Evolutionary conservation across 2,113 vertebrate species (phyloP).

Genomic region (Podiceps cristatus): DNA sequence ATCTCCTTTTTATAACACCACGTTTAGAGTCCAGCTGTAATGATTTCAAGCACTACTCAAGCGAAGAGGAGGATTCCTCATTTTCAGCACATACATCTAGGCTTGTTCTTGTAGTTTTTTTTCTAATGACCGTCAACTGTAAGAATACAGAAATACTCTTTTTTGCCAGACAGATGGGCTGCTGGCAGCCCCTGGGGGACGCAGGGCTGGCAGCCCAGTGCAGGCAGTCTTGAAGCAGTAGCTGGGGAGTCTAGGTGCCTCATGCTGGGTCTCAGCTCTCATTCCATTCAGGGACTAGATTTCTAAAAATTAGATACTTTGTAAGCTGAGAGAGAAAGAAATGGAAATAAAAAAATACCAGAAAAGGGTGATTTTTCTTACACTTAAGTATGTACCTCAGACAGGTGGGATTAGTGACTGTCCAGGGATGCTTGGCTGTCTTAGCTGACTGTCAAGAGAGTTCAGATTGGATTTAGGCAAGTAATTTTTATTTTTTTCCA

Average conservation of each 20-base stretch:
- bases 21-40: not conserved
- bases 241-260: not conserved
- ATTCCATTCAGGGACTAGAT: not conserved
- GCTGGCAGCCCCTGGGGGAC: not conserved
- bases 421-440: not conserved
- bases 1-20: not conserved
- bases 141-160: not conserved
- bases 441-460: not conserved
- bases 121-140: not conserved
- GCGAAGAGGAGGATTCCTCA: not conserved
- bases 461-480: not conserved
- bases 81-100: not conserved
- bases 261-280: not conserved
- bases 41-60: not conserved
- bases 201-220: not conserved
- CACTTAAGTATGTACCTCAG: not conserved
- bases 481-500: not conserved
- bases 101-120: not conserved
- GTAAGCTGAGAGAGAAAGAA: not conserved
- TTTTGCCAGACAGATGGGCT: not conserved
- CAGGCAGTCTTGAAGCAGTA: not conserved
- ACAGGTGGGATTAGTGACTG: not conserved
- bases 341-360: not conserved
- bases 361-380: not conserved
- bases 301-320: not conserved